Evolutionary conservation across 2,888 invertebrate species (phyloP), one percentile per base, ranked within the genome.

Genomic region (Drosophila tanythrix): DNA sequence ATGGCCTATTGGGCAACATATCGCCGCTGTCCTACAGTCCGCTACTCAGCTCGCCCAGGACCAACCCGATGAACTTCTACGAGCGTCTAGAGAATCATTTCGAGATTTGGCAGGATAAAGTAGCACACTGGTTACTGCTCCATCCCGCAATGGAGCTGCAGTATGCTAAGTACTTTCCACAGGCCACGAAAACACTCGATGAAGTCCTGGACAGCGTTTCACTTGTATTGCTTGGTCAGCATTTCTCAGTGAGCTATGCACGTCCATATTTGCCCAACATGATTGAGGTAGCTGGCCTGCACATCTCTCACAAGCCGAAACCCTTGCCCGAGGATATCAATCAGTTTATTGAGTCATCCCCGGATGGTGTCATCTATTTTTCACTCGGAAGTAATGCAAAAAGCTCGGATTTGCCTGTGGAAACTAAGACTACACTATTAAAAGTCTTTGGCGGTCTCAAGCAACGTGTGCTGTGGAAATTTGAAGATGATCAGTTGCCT

Each of bases 311-410:
- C 27, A 76, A 85, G 36, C 66, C 76, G 0, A 79, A 88, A 4
- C 78, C 89, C 1, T 65, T 93, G 27, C 91, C 93, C 0, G 64
- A 53, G 46, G 89, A 93, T 38, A 85, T 94, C 15, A 78, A 89
- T 57, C 67, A 86, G 40, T 93, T 93, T 55, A 75, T 94, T 4
- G 93, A 94, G 64, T 80, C 83, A 1, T 92, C 94, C 0, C 64
- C 76, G 92, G 48, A 93, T 25, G 94, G 94, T 5, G 93, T 91
- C 1, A 91, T 94, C 8, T 93, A 93, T 67, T 94, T 94, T 74
- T 93, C 94, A 3, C 86, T 94, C 87, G 94, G 94, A 1, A 89
- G 92, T 0, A 93, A 92, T 84, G 43, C 93, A 0, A 89, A 82
- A 53, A 89, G 91, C 55, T 89, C 83, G 48, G 80, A 83, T 59